Evolutionary conservation across 2,113 vertebrate species (phyloP), one percentile per base, ranked within the genome.

Genomic region (Dromas ardeola): DNA sequence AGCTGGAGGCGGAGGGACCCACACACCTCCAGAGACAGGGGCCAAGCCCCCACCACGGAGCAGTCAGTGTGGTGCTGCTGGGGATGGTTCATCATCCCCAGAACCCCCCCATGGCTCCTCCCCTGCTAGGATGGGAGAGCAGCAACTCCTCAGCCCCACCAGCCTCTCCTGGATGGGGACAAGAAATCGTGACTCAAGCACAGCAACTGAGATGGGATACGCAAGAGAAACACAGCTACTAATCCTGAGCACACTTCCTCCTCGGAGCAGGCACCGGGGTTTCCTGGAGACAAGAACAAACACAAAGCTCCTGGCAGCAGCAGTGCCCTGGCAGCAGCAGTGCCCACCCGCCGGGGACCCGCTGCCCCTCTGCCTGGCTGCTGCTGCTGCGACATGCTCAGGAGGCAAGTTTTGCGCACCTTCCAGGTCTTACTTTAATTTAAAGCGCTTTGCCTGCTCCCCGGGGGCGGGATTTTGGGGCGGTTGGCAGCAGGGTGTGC

Each of bases 221-320:
- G 27, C 19, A 63, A 34, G 16, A 74, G 17, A n/a, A 82, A 18
- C 17, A 36, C 23, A 20, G 55, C 47, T 15, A 9, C 59, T 50
- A 36, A 65, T 52, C 15, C 86, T 80, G 62, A 21, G 52, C 23
- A 27, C 25, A n/a, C 59, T 83, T 97, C 92, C 86, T 91, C 59
- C 66, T 93, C 25, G 34, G 82, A 96, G 43, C 79, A 90, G 77
- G 87, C 93, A 86, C 97, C 43, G 11, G 90, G 91, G 98, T 98
- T 97, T 97, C 98, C 96, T 97, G 96, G 98, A 97, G 94, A 98
- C 97, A 6, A 20, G 67, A 93, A 81, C 95, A 98, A 98, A 98
- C 97, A 98, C 86, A 97, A 94, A 88, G 76, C 77, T 63, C 59
- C 88, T 58, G 56, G 81, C 3, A 40, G 56, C 86, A 42, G 78